Base-by-base conservation (phyloP, 2,113 vertebrate genomes). In the Hoplias malabaricus region DNA sequence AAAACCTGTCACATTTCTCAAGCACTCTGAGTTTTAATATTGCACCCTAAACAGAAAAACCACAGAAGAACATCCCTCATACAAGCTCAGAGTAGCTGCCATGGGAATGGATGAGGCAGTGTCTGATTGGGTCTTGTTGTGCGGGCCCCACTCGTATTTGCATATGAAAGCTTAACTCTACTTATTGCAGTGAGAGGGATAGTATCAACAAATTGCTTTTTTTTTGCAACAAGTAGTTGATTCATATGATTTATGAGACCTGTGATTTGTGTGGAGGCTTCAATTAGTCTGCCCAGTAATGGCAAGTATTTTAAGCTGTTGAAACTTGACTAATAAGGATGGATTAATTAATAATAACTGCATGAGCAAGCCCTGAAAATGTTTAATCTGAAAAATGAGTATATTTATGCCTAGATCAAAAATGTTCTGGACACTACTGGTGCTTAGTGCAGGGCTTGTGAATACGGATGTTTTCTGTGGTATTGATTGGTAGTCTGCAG, bases 401-500 rank as follows among this genome's bases (percentile, higher is more conserved):
- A 46, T 73, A 19, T 53, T 53, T 29, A 59, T 14, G 4, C 42
- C 13, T 34, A 69, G 23, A 57, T 31, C 70, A 1, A 12, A 23
- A 76, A 34, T 27, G 43, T 25, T 14, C 54, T 62, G 21, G 21
- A 46, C 36, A 57, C 19, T 59, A 38, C 38, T 19, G 27, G 8
- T 57, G 27, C 63, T 23, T 46, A 50, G 13, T n/a, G 33, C 33
- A 77, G 84, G 73, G 74, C 74, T 78, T 73, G 79, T 86, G 86
- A 88, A 86, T 90, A 87, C 88, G 80, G 85, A 91, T 85, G 85
- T 34, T 75, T 71, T 57, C 42, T 50, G 29, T 69, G 16, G 38
- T 89, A 90, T 90, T 85, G 91, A 91, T 87, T 82, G 81, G 84
- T 5, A 77, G 84, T 79, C 83, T 88, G 85, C 78, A 85, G 82